Base-by-base conservation (phyloP, 2,888 invertebrate species). In the Volucella zonaria region DNA sequence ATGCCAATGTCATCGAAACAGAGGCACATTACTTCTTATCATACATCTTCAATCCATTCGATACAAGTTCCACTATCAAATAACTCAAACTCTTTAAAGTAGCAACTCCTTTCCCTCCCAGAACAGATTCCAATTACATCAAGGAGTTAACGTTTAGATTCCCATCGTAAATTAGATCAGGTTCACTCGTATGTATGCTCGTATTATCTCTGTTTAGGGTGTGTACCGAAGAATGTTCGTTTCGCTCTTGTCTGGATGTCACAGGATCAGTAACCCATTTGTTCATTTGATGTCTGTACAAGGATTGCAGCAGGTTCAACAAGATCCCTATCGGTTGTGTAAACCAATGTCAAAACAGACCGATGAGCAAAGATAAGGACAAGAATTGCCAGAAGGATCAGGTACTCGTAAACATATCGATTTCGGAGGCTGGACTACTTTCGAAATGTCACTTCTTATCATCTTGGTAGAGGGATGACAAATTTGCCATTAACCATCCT, bases 341-440 rank as follows among this genome's bases (percentile, higher is more conserved):
- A 80, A 81, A 80, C 67, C 47, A 58, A 81, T 81, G 81, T 85
- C 85, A 76, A 85, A 85, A 76, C 85, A 77, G n/a, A 31, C 31
- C 62, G 76, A 73, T 85, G 66, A 49, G 38, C 47, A 40, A 31
- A 49, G 64, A 80, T 73, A 81, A 58, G 49, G 12, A 15, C 38
- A 54, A 15, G 14, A 71, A 43, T 23, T 49, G 18, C 15, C 10
- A 40, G 9, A 43, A 58, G 38, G n/a, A 74, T 58, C 67, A 78
- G 78, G 73, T 76, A 52, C 47, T 12, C 9, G 43, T 45, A 43
- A 9, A 45, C 47, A 0, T 43, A 59, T 59, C 1, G 49, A 3
- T 54, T 61, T 54, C 61, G 80, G 42, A 68, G 67, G 79, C 23
- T 79, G 73, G 43, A 31, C 66, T 52, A 67, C 12, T 54, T 61